A percentile compares a stretch with the other conserved stretches of the same genome.
Evolutionary conservation across 2,888 invertebrate genomes (phyloP).

Genomic region (Andricus curvator): DNA sequence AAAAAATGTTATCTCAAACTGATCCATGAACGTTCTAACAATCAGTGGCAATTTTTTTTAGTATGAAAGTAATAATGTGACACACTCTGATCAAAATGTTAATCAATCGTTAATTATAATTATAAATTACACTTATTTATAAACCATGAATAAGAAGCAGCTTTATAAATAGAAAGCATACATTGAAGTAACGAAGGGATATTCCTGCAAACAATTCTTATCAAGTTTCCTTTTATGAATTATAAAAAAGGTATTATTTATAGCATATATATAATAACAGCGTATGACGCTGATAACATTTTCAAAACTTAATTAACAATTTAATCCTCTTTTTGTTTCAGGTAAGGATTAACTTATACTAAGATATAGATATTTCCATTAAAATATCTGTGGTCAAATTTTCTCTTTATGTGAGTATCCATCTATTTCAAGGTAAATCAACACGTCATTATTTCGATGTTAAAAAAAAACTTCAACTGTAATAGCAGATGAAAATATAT

Average conservation of each 20-base stretch:
- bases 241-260: not conserved
- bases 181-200: no score
- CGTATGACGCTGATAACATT: not conserved
- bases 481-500: not conserved
- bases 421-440: not conserved
- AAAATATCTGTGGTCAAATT: not conserved
- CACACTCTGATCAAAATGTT: no score
- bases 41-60: not conserved
- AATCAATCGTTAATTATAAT: not conserved
- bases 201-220: no score
- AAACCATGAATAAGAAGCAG: no score
- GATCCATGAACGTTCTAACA: not conserved
- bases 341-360: slow-evolving; percentile 58
- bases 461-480: no score
- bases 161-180: no score
- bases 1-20: not conserved
- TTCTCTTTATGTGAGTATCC: not conserved
- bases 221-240: no score
- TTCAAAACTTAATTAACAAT: not conserved
- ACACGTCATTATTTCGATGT: no score
- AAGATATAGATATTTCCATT: not conserved
- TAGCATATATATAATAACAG: not conserved
- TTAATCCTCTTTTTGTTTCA: slow-evolving; percentile 57
- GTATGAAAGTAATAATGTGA: not conserved
- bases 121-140: slow-evolving; percentile 11